Percentiles rank a stretch among this genome's conserved stretches.
Evolutionary conservation across 2,797 vertebrate species (phyloP).

Genomic region (Epinephelus awoara): DNA sequence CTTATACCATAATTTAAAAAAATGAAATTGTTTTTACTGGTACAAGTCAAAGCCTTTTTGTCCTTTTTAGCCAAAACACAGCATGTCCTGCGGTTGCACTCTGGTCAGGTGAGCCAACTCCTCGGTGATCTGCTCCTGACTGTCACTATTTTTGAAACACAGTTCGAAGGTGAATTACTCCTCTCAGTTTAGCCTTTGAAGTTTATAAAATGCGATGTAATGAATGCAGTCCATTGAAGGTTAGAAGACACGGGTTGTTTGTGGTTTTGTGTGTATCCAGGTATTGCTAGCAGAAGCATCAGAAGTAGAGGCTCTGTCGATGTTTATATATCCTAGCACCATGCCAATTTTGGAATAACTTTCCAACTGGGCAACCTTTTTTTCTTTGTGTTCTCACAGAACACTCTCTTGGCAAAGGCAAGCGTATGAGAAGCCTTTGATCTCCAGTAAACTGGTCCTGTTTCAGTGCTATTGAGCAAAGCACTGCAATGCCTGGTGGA

Average conservation of each 20-base stretch:
- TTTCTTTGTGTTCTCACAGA: conserved; percentile 23
- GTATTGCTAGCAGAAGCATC: background rate
- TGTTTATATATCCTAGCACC: conserved; percentile 7
- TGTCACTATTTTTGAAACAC: background rate
- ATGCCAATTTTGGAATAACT: conserved; percentile 6
- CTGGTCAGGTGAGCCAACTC: background rate
- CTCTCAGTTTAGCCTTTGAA: background rate
- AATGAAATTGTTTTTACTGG: too few relatives aligned
- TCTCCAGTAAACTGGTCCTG: conserved; percentile 26
- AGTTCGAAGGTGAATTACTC: background rate
- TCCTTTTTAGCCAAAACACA: too few relatives aligned
- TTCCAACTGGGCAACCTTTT: conserved; percentile 30
- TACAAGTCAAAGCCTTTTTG: too few relatives aligned
- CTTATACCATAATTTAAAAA: too few relatives aligned
- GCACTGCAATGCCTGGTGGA: conserved; percentile 22
- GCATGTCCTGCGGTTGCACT: background rate
- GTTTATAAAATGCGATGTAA: background rate
- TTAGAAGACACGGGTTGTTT: background rate
- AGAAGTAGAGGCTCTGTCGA: conserved; percentile 18
- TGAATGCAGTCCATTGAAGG: background rate
- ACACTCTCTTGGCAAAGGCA: conserved; percentile 14
- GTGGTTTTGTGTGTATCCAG: conserved; percentile 1
- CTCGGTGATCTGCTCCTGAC: background rate
- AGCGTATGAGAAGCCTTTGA: conserved; percentile 20
- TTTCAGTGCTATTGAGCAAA: conserved; percentile 48